These are phyloP conservation scores for Diadromus collaris DNA, from an alignment of 2,888 invertebrate species.

Conservation along the genomic window DNA sequence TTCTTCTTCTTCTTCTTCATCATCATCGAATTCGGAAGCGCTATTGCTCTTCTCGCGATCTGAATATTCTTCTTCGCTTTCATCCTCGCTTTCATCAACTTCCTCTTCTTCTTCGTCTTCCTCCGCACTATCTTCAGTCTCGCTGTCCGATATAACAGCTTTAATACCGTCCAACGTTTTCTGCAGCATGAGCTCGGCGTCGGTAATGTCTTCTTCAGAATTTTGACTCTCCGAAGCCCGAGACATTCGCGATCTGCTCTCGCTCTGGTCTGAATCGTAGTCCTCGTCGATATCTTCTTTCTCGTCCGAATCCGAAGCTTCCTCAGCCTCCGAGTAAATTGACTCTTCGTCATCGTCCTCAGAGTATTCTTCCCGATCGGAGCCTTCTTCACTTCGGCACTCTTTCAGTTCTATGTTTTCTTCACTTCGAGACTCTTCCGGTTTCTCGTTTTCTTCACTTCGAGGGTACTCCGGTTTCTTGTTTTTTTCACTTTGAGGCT, in stretches of 20 bases:
- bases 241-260: slow-evolving; percentile 42
- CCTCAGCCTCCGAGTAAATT: slow-evolving; percentile 77
- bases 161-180: slow-evolving; percentile 76
- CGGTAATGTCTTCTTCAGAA: slow-evolving; percentile 70
- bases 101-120: slow-evolving; percentile 66
- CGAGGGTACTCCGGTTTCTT: slow-evolving; percentile 57
- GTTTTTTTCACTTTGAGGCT: slow-evolving; percentile 55
- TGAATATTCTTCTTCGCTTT: slow-evolving; percentile 50
- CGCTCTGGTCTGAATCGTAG: slow-evolving; percentile 43
- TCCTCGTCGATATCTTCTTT: slow-evolving; percentile 35
- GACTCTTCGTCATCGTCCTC: slow-evolving; percentile 80
- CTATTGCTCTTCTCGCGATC: slow-evolving; percentile 31
- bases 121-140: slow-evolving; percentile 66
- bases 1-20: slow-evolving; percentile 25
- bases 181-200: slow-evolving; percentile 74
- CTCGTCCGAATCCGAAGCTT: slow-evolving; percentile 51
- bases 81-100: slow-evolving; percentile 64
- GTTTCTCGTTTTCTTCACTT: no score
- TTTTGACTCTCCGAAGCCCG: slow-evolving; percentile 41
- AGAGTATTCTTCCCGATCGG: slow-evolving; percentile 62
- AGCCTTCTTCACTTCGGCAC: slow-evolving; percentile 58
- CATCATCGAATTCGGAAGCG: slow-evolving; percentile 41
- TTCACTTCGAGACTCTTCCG: slow-evolving; percentile 31
- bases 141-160: slow-evolving; percentile 76
- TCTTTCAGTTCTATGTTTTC: slow-evolving; percentile 55